These are phyloP conservation scores for Branchellion lobata DNA, from an alignment of 2,888 invertebrate species.

Conservation along the genomic window DNA sequence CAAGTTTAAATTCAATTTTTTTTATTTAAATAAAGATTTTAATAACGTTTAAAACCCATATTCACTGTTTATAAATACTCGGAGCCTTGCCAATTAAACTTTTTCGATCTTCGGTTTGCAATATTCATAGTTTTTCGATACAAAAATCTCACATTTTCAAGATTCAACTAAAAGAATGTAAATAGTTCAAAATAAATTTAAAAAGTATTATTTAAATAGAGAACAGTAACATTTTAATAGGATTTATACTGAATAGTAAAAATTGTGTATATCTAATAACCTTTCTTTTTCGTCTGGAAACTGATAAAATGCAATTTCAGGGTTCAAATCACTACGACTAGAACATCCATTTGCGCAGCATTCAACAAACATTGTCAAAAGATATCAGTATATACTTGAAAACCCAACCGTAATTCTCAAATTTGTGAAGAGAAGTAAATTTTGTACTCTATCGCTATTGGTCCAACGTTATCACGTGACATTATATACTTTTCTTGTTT, in stretches of 20 bases:
- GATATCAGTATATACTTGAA: background rate
- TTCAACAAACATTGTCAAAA: background rate
- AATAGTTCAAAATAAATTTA: background rate
- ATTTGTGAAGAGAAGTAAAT: background rate
- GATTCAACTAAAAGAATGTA: background rate
- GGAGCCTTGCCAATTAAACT: no score
- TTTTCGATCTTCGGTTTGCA: constrained; percentile 10
- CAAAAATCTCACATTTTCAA: constrained; percentile 12
- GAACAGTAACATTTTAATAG: no score
- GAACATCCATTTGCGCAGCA: constrained; percentile 2
- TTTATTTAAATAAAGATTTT: no score
- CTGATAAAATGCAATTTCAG: background rate
- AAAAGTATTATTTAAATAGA: no score
- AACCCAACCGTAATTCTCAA: constrained; percentile 1
- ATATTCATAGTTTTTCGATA: constrained; percentile 21
- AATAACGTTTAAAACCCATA: no score
- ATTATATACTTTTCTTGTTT: background rate
- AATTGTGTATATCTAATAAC: constrained; percentile 9
- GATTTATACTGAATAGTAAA: background rate
- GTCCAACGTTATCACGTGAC: background rate
- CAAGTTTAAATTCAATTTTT: no score
- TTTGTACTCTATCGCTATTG: background rate
- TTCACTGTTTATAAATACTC: no score
- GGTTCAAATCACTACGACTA: constrained; percentile 8
- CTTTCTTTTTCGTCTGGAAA: constrained; percentile 16